Evolutionary conservation across 53 echinoderm and acorn worm genomes (phyloP).

Genomic region (Glandiceps talaboti): DNA sequence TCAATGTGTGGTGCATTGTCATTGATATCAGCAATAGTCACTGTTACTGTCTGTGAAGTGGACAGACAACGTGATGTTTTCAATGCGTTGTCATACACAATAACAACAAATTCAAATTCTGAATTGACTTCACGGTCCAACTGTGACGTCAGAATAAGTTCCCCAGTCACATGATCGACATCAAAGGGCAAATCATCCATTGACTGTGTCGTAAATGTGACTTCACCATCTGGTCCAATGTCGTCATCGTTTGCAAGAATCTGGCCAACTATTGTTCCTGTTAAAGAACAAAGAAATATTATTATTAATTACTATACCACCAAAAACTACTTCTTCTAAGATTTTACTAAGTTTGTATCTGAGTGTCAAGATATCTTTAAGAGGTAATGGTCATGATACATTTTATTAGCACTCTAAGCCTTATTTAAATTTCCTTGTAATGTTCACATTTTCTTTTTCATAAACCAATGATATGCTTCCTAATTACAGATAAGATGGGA

Average conservation of each 20-base stretch:
- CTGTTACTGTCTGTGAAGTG: not conserved
- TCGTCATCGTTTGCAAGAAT: not conserved
- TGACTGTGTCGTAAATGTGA: not conserved
- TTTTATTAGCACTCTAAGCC: too few relatives aligned
- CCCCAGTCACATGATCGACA: not conserved
- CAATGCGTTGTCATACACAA: not conserved
- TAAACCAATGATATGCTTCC: too few relatives aligned
- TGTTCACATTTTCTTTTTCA: not conserved
- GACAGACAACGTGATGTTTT: not conserved
- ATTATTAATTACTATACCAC: too few relatives aligned
- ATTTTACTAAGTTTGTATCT: too few relatives aligned
- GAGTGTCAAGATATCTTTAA: too few relatives aligned
- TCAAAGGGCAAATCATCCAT: not conserved
- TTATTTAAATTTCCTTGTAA: not conserved
- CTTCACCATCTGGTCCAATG: not conserved
- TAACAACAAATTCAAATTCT: not conserved
- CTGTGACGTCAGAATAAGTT: not conserved
- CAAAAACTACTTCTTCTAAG: too few relatives aligned
- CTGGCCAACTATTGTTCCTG: not conserved
- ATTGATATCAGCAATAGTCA: not conserved
- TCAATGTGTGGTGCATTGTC: not conserved
- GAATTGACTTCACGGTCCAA: not conserved
- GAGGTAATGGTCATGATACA: too few relatives aligned
- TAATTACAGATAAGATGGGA: too few relatives aligned
- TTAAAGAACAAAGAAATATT: too few relatives aligned